Percentiles rank a stretch among this genome's conserved stretches.
Evolutionary conservation across 2,888 invertebrate species (phyloP).

Genomic region (Brenthis daphne): DNA sequence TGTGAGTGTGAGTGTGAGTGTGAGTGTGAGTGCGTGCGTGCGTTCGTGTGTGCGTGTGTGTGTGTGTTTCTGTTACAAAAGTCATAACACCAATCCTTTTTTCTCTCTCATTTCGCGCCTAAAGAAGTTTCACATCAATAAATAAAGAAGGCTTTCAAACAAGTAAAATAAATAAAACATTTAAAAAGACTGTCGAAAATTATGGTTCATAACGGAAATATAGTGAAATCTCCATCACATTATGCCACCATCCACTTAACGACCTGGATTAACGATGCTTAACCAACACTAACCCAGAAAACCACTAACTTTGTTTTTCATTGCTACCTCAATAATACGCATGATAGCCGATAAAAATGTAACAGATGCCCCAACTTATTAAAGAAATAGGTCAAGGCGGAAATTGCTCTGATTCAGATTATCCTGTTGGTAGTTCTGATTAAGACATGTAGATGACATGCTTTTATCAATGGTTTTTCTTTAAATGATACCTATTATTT

Average conservation of each 20-base stretch:
- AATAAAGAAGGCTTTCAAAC: no score
- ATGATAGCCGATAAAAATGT: slow-evolving; percentile 6
- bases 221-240: not conserved
- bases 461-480: no score
- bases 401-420: slow-evolving; percentile 3
- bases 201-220: not conserved
- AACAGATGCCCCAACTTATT: slow-evolving; percentile 24
- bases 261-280: slow-evolving; percentile 4
- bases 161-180: no score
- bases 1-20: no score
- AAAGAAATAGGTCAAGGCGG: slow-evolving; percentile 27
- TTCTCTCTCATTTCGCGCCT: no score
- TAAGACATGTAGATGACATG: not conserved
- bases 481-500: no score
- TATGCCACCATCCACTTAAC: slow-evolving; percentile 2
- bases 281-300: slow-evolving; percentile 5
- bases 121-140: no score
- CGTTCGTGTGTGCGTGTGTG: no score
- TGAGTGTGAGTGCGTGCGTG: no score
- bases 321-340: slow-evolving; percentile 12
- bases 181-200: no score
- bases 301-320: slow-evolving; percentile 14
- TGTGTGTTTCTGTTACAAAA: no score
- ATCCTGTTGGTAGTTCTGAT: slow-evolving; percentile 2
- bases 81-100: no score